Evolutionary conservation across 2,888 invertebrate genomes (phyloP).

Genomic region (Abrostola triplasia): DNA sequence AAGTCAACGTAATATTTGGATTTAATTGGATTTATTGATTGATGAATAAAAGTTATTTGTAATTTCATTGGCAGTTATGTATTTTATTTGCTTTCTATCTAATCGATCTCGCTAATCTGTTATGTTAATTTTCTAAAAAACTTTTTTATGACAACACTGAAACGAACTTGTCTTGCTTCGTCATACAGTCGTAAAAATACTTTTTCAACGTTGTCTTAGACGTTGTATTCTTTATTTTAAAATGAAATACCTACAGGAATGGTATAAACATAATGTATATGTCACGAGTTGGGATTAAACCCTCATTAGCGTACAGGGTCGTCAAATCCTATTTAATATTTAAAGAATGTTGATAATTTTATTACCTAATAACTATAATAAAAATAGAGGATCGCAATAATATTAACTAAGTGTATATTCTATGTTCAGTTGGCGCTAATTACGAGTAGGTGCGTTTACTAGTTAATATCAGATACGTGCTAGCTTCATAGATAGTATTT

Average conservation of each 20-base stretch:
- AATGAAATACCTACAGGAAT: no score
- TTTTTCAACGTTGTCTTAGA: no score
- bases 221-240: no score
- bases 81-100: constrained; percentile 40
- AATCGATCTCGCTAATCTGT: constrained; percentile 39
- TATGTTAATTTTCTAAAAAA: constrained; percentile 45
- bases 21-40: constrained; percentile 44
- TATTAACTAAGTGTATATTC: neutral
- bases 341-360: neutral
- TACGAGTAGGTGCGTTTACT: neutral
- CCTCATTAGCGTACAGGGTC: no score
- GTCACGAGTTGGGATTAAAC: no score
- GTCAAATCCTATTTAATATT: neutral
- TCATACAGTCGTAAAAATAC: constrained; percentile 14
- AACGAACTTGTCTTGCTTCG: constrained; percentile 11
- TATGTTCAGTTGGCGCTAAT: constrained; percentile 3
- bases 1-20: constrained; percentile 11
- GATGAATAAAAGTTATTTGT: constrained; percentile 36
- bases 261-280: no score
- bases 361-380: no score
- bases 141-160: constrained; percentile 32
- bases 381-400: no score
- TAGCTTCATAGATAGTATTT: constrained; percentile 60
- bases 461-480: constrained; percentile 11
- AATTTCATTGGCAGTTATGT: constrained; percentile 41